phyloP scores from a whole-genome alignment of 2,888 invertebrate genomes.

The Ectemnius lituratus region DNA sequence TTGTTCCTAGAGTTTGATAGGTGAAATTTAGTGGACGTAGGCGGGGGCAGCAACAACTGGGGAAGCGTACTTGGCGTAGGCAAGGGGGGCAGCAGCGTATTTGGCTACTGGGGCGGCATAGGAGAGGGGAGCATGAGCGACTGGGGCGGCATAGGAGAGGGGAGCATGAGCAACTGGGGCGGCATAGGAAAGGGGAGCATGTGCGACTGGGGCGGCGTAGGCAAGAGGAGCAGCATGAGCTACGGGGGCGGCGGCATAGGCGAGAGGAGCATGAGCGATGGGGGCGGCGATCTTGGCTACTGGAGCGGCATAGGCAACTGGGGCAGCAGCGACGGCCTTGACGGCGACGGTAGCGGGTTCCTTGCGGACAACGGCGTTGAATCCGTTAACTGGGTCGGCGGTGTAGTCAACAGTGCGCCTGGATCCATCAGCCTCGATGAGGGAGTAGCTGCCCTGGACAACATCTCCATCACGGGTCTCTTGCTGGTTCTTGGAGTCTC shows the following conservation, averaged over 20 bases:
- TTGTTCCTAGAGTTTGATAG: conserved; percentile 46
- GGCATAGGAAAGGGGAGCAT: conserved; percentile 51
- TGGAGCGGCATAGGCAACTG: conserved; percentile 73
- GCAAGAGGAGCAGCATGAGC: conserved; percentile 69
- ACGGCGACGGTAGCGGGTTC: conserved; percentile 66
- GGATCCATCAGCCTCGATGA: conserved; percentile 78
- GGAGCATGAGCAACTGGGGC: conserved; percentile 53
- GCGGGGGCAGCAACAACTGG: conserved; percentile 53
- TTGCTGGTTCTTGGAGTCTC: conserved; percentile 72
- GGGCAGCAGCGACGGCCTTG: conserved; percentile 76
- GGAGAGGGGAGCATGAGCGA: conserved; percentile 42
- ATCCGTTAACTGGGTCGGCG: conserved; percentile 71
- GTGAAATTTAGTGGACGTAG: conserved; percentile 71
- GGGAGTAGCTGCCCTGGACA: conserved; percentile 76
- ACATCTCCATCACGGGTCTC: conserved; percentile 73
- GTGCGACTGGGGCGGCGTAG: conserved; percentile 28
- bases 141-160: conserved; percentile 38
- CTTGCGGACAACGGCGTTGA: conserved; percentile 75
- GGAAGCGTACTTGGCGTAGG: conserved; percentile 38
- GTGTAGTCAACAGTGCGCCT: conserved; percentile 72
- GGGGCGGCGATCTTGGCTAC: conserved; percentile 60
- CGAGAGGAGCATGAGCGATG: conserved; percentile 77
- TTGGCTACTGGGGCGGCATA: conserved; percentile 57
- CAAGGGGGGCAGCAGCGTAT: conserved; percentile 57
- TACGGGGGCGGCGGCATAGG: conserved; percentile 70